Base-by-base conservation (phyloP, 2,113 vertebrate species). In the Dipodomys ordii region DNA sequence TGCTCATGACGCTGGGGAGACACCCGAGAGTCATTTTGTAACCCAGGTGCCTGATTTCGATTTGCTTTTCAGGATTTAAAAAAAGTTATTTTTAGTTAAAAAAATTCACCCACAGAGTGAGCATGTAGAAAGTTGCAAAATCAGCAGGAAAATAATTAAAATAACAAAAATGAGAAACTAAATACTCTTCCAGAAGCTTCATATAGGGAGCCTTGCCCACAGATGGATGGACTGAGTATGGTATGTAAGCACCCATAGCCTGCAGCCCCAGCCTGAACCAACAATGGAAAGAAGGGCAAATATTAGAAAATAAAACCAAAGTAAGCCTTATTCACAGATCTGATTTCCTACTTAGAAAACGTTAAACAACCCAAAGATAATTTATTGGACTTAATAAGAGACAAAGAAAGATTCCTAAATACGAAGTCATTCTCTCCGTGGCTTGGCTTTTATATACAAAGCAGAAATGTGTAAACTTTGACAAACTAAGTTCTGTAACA, bases 381-480 rank as follows among this genome's bases (percentile, higher is more conserved):
- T 8, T 62, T 57, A 35, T 39, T 87, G 83, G n/a, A 20, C 13
- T 76, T 73, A 65, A 18, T 28, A 72, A 62, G 8, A 83, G 9
- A 76, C 2, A 53, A 83, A 88, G 8, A 27, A 73, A 73, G 53
- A 64, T 87, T 83, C 82, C 64, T 94, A 39, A 92, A 82, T 81
- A 77, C 3, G 78, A 68, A 87, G 71, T 64, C 46, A 85, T 35
- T 16, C 10, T 82, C 20, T 25, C 35, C 68, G 25, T 64, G 18
- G 35, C 7, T 82, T 90, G 57, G 30, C 67, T 77, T 39, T 7
- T 23, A 57, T 67, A 91, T 11, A 44, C 6, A 39, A 30, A 64
- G 49, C 69, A 84, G 84, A 3, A 93, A 77, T 49, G 60, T 35
- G 9, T 22, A 57, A 78, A n/a, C 65, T 18, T 83, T 80, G 67